phyloP scores from a whole-genome alignment of 2,113 vertebrate genomes.

The Opisthocomus hoazin region DNA sequence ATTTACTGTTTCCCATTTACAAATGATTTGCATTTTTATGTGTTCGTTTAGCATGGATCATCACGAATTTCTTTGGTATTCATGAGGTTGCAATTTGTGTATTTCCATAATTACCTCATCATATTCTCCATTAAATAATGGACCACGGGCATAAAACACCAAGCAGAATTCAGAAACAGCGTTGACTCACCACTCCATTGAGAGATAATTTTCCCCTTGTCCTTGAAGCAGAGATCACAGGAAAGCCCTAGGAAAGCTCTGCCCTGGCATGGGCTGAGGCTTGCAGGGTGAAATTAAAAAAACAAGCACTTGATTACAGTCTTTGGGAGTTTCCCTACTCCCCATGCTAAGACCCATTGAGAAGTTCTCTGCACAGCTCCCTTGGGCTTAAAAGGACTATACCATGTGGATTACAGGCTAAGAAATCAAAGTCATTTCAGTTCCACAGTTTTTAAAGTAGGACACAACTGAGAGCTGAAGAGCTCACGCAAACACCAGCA shows the following conservation, averaged over 20 bases:
- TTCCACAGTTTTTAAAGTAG: neutral
- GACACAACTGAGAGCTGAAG: neutral
- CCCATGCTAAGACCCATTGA: neutral
- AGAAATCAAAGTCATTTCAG: neutral
- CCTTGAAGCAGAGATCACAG: conserved; percentile 11
- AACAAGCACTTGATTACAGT: neutral
- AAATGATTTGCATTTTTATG: conserved; percentile 51
- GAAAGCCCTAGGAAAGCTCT: neutral
- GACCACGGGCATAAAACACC: conserved; percentile 9
- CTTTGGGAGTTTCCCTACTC: neutral
- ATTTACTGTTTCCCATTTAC: conserved; percentile 45
- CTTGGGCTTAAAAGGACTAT: neutral
- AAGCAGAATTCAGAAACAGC: conserved; percentile 26
- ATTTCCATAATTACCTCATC: conserved; percentile 55
- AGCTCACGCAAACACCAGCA: neutral
- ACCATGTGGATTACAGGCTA: neutral
- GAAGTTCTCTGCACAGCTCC: neutral
- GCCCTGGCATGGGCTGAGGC: neutral
- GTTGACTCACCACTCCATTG: neutral
- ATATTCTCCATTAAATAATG: conserved; percentile 33
- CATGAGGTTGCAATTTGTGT: conserved; percentile 45
- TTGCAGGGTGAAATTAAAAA: neutral
- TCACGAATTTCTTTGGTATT: conserved; percentile 44
- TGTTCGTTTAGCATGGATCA: conserved; percentile 27
- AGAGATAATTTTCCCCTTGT: neutral